These are phyloP conservation scores for Spea multiplicata DNA, from an alignment of 2,113 vertebrate genomes.

Conservation along the genomic window DNA sequence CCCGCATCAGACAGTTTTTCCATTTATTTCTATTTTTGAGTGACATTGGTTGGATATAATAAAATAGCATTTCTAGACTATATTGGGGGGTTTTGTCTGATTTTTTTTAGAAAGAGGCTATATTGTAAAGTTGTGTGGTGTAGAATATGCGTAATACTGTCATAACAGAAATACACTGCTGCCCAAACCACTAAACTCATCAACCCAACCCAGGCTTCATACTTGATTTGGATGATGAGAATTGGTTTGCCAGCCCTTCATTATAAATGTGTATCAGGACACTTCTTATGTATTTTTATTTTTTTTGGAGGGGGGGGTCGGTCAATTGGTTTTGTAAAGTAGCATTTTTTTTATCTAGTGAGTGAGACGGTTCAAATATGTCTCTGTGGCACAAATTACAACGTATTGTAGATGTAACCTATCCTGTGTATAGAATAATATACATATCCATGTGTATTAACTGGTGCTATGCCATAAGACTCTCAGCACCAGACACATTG, in stretches of 20 bases:
- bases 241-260: no score
- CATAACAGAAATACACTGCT: no score
- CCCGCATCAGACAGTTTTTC: no score
- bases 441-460: not conserved
- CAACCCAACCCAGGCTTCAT: not conserved
- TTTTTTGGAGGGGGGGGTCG: no score
- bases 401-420: not conserved
- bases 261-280: not conserved
- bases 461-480: constrained; percentile 1
- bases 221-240: not conserved
- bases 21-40: no score
- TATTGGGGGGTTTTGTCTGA: not conserved
- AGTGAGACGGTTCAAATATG: not conserved
- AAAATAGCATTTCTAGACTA: no score
- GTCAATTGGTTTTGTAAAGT: not conserved
- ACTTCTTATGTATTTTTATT: not conserved
- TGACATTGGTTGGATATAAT: no score
- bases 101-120: not conserved
- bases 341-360: not conserved
- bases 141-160: not conserved
- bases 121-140: not conserved
- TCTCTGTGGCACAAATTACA: not conserved
- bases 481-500: not conserved
- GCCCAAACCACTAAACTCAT: no score
- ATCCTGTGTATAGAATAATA: not conserved